Base-by-base conservation (phyloP, 2,797 vertebrate genomes). In the Hoplostethus atlanticus region DNA sequence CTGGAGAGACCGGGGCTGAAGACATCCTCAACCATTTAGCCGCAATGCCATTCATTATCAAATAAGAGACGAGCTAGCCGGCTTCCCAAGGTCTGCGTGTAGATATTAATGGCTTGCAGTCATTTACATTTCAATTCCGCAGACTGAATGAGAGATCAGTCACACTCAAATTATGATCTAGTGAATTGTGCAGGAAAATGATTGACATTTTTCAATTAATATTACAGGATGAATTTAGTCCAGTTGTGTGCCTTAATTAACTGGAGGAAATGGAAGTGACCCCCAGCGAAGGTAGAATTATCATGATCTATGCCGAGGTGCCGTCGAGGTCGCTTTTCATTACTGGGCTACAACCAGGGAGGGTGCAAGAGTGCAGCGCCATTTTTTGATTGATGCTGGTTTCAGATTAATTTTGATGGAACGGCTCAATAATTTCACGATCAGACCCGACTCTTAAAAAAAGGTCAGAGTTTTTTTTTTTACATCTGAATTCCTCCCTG, bases 131-230 rank as follows among this genome's bases (percentile, higher is more conserved):
- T 87, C 79, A 87, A 71, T 84, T 84, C 51, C 61, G 69, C 48
- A 34, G 47, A 67, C 52, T 54, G n/a, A 67, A 56, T 68, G 57
- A 76, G 60, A 84, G 86, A 88, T 83, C 56, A 80, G 64, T 79
- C 56, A 10, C 36, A 81, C 52, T 72, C 85, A 80, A 84, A 75
- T 75, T 44, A 60, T 5, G 50, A 71, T 72, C 28, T 5, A 53
- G 7, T 52, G 76, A 79, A 84, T 79, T 82, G 67, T 84, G 68
- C 31, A 38, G 67, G 34, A 69, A 84, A 78, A 66, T 91, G 91
- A 93, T 81, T 91, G 89, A 78, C 89, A 73, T 83, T 91, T 92
- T 89, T 76, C 68, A 88, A 86, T 89, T 87, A 90, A 86, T 71
- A 70, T 62, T 38, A 64, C 55, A 74, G 76, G 80, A 83, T 80